A percentile compares a stretch with the other conserved stretches of the same genome.
These are phyloP conservation scores for Geotrupes spiniger DNA, from an alignment of 2,888 invertebrate genomes.

Conservation along the genomic window DNA sequence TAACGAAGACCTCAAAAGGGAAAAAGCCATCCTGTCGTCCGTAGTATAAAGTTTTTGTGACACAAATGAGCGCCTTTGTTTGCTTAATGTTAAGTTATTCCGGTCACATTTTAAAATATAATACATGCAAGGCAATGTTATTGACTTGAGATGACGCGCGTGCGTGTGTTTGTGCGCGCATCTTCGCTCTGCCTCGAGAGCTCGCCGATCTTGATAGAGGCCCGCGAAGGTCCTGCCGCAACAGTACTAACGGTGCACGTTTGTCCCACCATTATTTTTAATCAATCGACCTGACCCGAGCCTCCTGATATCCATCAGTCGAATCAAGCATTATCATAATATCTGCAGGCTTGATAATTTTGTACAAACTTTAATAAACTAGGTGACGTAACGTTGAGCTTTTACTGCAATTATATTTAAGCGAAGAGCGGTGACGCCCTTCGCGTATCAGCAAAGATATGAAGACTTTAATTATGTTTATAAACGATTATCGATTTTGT, in stretches of 20 bases:
- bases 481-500: no score
- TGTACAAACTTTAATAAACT: no score
- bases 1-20: constrained; percentile 27
- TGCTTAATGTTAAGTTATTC: constrained; percentile 44
- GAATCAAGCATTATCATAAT: no score
- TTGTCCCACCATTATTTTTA: no score
- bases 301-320: no score
- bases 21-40: constrained; percentile 23
- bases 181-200: constrained; percentile 17
- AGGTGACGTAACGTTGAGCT: no score
- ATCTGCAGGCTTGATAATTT: no score
- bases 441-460: no score
- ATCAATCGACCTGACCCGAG: no score
- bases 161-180: constrained; percentile 35
- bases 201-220: background rate
- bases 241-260: background rate
- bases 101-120: constrained; percentile 46
- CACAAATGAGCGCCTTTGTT: constrained; percentile 37
- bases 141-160: constrained; percentile 42
- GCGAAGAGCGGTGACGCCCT: no score
- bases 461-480: no score
- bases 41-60: constrained; percentile 29
- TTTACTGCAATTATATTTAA: no score
- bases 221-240: constrained; percentile 7
- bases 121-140: constrained; percentile 45